Evolutionary conservation across 2,888 invertebrate species (phyloP), one percentile per base, ranked within the genome.

Genomic region (Eulithis testata): DNA sequence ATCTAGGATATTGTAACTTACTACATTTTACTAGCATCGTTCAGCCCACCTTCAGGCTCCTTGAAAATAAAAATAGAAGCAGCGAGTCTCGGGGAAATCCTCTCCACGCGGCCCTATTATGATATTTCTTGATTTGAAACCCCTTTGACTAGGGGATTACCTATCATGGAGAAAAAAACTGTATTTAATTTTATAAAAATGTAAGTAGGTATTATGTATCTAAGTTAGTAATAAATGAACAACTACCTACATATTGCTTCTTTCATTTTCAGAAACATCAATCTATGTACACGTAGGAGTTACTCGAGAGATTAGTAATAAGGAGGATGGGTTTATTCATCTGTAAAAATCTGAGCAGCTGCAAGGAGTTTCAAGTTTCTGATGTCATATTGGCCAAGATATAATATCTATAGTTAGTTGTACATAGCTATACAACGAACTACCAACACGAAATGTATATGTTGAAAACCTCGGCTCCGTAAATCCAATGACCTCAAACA

Each of bases 21-120:
- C 50, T 9, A 9, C 55, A 47, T 2, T 63, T 63, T 63, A n/a
- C 31, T 14, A 3, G 11, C 12, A 0, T 7, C 3, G 49, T 45
- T 45, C 60, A 69, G 75, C 81, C 81, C 79, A 86, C 85, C 86
- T 88, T 77, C 79, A 77, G 76, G 77, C 76, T 76, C 78, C 75
- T 76, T 75, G 80, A 81, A 88, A 90, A 90, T 90, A 90, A 89
- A 90, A 90, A 88, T 90, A 89, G 86, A 87, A 82, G 84, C 83
- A 83, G 79, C 73, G 75, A 75, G 77, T 73, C 79, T 77, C 73
- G 69, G 73, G 80, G 77, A 86, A 87, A 86, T 82, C 86, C 84
- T 76, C 77, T 82, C 75, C 80, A 81, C 80, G 77, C 76, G 79
- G 78, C 84, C 85, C 88, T 85, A 86, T 89, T 90, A 90, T 90